Evolutionary conservation across 2,113 vertebrate species (phyloP), one percentile per base, ranked within the genome.

Genomic region (Plectropomus leopardus): DNA sequence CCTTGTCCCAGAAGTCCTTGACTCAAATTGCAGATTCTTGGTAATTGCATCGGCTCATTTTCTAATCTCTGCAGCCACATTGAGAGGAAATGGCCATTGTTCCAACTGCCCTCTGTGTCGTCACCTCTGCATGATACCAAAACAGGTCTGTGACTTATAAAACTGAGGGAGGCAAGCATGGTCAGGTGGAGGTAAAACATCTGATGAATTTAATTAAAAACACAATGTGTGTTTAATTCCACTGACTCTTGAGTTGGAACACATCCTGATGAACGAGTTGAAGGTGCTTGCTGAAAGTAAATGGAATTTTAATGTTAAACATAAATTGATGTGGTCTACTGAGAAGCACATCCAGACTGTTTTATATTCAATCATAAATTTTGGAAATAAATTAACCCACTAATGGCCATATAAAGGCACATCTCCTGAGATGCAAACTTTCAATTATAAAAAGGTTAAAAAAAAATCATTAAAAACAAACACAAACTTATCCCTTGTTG

Each of bases 41-140:
- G 59, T 60, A 80, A 76, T 59, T 84, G 58, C 51, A n/a, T 66
- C 34, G 26, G 32, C 40, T 75, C 32, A 15, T 66, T 67, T 69
- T 64, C 28, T 66, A 45, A 53, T 53, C 76, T 32, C 57, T 45
- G 17, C 32, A 4, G 23, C 36, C 44, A 21, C 26, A 64, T 4
- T 34, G 26, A 50, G 24, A 53, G 72, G 72, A 65, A 65, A 75
- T 44, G 24, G 11, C 42, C 4, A 44, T 74, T 17, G 34, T 42
- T 36, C 32, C 10, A 48, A 42, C 28, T 58, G 24, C 19, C 32
- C 60, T 40, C 14, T 11, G 23, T 77, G 64, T 68, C 16, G 3
- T 69, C 17, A 30, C 55, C 64, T 50, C 19, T 77, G 23, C 17
- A 13, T 42, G 45, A 42, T 23, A 21, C 19, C 32, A 78, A 28